phyloP scores from a whole-genome alignment of 1,140 invertebrate genomes.

The Gryllus bimaculatus region DNA sequence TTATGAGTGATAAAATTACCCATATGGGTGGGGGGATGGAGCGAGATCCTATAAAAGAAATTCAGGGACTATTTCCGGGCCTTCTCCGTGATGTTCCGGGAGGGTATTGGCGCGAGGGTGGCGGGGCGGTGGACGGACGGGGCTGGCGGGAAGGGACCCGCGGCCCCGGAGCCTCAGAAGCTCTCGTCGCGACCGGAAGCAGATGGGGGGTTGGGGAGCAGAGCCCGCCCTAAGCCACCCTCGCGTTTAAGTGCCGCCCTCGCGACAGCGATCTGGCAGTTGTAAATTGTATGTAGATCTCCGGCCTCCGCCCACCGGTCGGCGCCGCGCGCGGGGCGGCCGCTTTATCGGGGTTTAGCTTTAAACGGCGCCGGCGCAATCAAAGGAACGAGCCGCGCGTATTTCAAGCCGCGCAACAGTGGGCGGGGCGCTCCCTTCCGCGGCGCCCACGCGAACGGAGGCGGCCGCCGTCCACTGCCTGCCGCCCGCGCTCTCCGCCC shows the following conservation, averaged over 20 bases:
- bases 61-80: not conserved
- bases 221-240: not conserved
- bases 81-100: not conserved
- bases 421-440: not conserved
- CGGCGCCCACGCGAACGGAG: not conserved
- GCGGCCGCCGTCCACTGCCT: no score
- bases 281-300: not conserved
- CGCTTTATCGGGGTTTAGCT: not conserved
- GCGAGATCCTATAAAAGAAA: not conserved
- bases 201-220: not conserved
- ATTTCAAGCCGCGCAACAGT: not conserved
- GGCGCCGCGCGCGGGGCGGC: no score
- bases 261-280: not conserved
- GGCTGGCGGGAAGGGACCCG: not conserved
- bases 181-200: not conserved
- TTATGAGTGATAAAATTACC: not conserved
- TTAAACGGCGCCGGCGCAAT: not conserved
- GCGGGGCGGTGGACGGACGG: no score
- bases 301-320: no score
- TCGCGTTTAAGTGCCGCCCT: not conserved
- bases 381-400: not conserved
- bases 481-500: no score
- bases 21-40: not conserved
- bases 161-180: not conserved
- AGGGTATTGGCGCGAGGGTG: not conserved